Base-by-base conservation (phyloP, 2,888 invertebrate species). In the Erannis defoliaria region DNA sequence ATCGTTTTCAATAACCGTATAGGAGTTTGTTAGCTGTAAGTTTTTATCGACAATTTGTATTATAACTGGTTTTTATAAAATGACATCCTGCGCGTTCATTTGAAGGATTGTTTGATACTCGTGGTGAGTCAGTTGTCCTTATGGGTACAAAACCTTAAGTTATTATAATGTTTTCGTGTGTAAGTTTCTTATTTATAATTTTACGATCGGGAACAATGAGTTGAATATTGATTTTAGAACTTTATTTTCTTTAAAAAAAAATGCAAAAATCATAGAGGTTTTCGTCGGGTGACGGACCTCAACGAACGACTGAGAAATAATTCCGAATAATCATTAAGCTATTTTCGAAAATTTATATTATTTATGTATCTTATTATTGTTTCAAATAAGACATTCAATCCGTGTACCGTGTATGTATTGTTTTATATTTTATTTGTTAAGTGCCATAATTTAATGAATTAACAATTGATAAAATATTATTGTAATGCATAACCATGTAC, bases 371-470 rank as follows among this genome's bases (percentile, higher is more conserved):
- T 58, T 53, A 59, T 66, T 60, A 58, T 66, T 62, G 31, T 70
- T 76, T 85, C 79, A 77, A 75, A 80, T 86, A 84, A 80, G 88
- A 89, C 88, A 87, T 89, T 80, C 79, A 83, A 82, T 85, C 81
- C 80, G 73, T 81, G 74, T 88, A 89, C 81, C 80, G 72, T 81
- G 74, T 89, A 89, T 89, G 80, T 90, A 88, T 88, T 86, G 79
- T 86, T 86, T 84, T 76, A 80, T 86, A 68, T 88, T 84, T 88
- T 83, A 81, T 87, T 90, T 91, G 82, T 92, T 92, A 89, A 92
- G 93, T 93, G 93, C 93, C 93, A 93, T 93, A 93, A 91, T 90
- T 91, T 90, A 89, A 92, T 87, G 86, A 92, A 89, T 89, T 92
- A 93, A 92, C 90, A 90, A 89, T 88, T 82, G 87, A 90, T 89